Conservation (phyloP, 2,888 invertebrate genomes). For the Metopia argyrocephala region DNA sequence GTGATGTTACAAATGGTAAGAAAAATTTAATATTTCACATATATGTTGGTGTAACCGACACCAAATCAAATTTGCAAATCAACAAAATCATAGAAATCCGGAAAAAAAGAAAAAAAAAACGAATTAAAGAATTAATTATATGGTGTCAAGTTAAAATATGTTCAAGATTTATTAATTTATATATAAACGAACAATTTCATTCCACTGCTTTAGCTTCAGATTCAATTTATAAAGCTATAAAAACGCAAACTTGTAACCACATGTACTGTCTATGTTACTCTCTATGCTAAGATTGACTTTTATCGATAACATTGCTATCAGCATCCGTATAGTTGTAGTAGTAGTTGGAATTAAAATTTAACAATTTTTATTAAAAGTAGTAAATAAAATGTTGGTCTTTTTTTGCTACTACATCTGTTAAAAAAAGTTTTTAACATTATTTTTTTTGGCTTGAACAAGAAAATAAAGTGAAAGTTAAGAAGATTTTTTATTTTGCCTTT, state of each 20-base stretch:
- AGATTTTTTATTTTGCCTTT: too few relatives aligned
- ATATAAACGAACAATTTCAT: background rate
- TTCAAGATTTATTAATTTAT: slow-evolving; percentile 35
- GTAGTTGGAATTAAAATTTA: background rate
- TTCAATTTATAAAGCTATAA: too few relatives aligned
- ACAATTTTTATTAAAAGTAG: too few relatives aligned
- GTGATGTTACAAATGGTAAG: too few relatives aligned
- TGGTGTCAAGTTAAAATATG: slow-evolving; percentile 51
- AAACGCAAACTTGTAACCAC: too few relatives aligned
- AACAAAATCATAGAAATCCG: background rate
- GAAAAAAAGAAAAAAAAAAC: background rate
- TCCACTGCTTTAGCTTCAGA: too few relatives aligned
- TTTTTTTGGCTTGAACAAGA: slow-evolving; percentile 27
- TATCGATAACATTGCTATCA: background rate
- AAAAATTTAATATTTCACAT: too few relatives aligned
- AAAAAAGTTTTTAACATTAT: background rate
- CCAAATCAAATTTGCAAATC: background rate
- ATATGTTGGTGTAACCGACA: slow-evolving; percentile 5
- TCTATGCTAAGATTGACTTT: background rate
- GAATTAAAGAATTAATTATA: slow-evolving; percentile 50
- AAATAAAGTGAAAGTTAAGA: slow-evolving; percentile 61
- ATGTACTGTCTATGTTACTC: too few relatives aligned
- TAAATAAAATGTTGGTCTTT: too few relatives aligned
- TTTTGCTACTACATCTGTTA: too few relatives aligned
- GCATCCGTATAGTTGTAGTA: slow-evolving; percentile 10